Base-by-base conservation (phyloP, 1,140 invertebrate species). In the Laupala kohalensis region DNA sequence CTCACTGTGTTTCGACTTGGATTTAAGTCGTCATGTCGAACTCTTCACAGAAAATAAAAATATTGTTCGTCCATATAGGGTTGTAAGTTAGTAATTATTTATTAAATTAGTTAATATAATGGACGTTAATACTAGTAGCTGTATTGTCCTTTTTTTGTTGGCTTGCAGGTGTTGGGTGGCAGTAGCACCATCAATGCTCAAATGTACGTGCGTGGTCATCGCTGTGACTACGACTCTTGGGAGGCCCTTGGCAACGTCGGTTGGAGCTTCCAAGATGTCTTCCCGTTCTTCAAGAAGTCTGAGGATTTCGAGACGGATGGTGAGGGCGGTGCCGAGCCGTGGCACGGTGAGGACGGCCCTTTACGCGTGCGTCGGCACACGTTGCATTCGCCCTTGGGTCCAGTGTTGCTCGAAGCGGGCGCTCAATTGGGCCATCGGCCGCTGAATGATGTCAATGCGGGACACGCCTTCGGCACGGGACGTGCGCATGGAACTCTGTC, bases 201-300 rank as follows among this genome's bases (percentile, higher is more conserved):
- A 86, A 88, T 92, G 15, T 92, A 93, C 77, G 88, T 91, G 12
- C 82, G 92, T 74, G 92, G 92, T 5, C 90, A 92, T 80, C 85
- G 83, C 69, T 71, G 78, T n/a, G 91, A 93, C 77, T 93, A 89
- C 75, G 87, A 93, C 76, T 76, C 83, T 30, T 93, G 91, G 92
- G 86, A 80, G 79, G 79, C 71, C 0, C 69, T 67, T 4, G 76
- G 77, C 26, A 37, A 37, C 64, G 75, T 74, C 5, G 82, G 82
- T 4, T 87, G 86, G 86, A 81, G 82, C 6, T 87, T 83, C 74
- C 79, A 83, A 13, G 79, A 81, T 37, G 77, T 81, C 6, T 75
- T 83, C 4, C 79, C 81, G 2, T 84, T 81, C 74, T 84, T 83
- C 73, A 76, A 81, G 74, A 74, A 25, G 28, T 53, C 62, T 86